A percentile compares a stretch with the other conserved stretches of the same genome.
Evolutionary conservation across 2,888 invertebrate genomes (phyloP).

Genomic region (Amphipoea lucens): DNA sequence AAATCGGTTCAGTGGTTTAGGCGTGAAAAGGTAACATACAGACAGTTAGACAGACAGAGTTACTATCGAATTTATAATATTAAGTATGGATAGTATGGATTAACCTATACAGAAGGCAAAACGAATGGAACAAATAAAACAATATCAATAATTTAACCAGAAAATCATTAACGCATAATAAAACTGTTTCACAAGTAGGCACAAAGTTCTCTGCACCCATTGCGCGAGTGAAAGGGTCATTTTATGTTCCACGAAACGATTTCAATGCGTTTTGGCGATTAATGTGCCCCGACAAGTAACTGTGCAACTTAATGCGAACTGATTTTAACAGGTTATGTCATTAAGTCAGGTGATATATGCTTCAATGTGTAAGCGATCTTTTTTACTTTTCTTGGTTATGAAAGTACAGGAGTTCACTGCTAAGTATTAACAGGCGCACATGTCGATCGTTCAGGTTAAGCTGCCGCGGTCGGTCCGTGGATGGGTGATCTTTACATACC

Average conservation of each 20-base stretch:
- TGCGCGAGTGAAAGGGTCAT: conserved; percentile 72
- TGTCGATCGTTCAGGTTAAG: not conserved
- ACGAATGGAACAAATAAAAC: conserved; percentile 20
- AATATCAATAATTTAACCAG: conserved; percentile 31
- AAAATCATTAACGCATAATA: conserved; percentile 40
- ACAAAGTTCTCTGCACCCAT: conserved; percentile 44
- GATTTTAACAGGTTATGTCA: conserved; percentile 59
- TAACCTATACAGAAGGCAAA: conserved; percentile 10
- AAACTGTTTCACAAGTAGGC: conserved; percentile 45
- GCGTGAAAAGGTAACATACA: too few species aligned
- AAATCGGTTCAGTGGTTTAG: too few species aligned
- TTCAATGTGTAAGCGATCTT: conserved; percentile 19
- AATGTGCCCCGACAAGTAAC: conserved; percentile 55
- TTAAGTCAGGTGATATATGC: conserved; percentile 53
- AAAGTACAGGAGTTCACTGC: not conserved
- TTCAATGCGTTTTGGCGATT: conserved; percentile 65
- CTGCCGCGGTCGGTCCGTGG: not conserved
- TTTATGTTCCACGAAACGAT: conserved; percentile 61
- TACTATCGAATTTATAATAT: too few species aligned
- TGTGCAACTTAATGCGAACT: conserved; percentile 53
- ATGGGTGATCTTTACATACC: not conserved
- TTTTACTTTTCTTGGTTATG: conserved; percentile 9
- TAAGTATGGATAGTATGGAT: too few species aligned
- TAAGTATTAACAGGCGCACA: not conserved
- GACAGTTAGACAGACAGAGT: too few species aligned